Evolutionary conservation across 2,113 vertebrate species (phyloP), one percentile per base, ranked within the genome.

Genomic region (Hiodon tergisus): DNA sequence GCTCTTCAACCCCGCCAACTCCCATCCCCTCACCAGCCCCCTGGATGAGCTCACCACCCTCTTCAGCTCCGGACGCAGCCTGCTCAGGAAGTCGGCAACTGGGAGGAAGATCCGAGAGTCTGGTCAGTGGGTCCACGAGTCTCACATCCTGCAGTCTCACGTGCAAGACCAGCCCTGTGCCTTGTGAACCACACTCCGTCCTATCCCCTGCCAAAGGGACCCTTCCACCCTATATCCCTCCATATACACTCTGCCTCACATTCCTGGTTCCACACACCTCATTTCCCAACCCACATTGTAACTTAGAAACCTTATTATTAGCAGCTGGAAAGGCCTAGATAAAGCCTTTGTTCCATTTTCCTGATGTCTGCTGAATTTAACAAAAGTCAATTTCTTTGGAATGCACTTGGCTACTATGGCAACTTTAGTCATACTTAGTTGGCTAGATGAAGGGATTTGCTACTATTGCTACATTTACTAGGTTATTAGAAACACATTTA

Each of bases 1-100:
- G 76, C 87, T 93, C 54, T 94, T 93, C 80, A 98, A 93, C 82
- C 93, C 95, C 14, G 92, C 93, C 67, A 93, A 91, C 76, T 83
- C 90, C 60, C 90, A 95, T 68, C 88, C 94, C 0, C 86, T 96
- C 47, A 94, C 92, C 87, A 98, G 97, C 84, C 97, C 97, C 0
- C 90, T 99, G 71, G 97, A 98, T 62, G 97, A 99, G 83, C 93
- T 99, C 81, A 92, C 93, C 77, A 97, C 93, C 8, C 88, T 99
- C 73, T 98, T 99, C 86, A 98, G 86, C 87, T 96, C 96, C 5
- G 97, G 97, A 50, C 89, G 94, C 81, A 95, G 90, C 54, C 87
- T 96, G 70, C 91, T 99, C 17, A 92, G 95, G 72, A 96, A 93
- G 84, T 96, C 96, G 5, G 91, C 93, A 1, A 92, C 90, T 0